Conservation (phyloP, 2,888 invertebrate species). For the Anaspis maculata region DNA sequence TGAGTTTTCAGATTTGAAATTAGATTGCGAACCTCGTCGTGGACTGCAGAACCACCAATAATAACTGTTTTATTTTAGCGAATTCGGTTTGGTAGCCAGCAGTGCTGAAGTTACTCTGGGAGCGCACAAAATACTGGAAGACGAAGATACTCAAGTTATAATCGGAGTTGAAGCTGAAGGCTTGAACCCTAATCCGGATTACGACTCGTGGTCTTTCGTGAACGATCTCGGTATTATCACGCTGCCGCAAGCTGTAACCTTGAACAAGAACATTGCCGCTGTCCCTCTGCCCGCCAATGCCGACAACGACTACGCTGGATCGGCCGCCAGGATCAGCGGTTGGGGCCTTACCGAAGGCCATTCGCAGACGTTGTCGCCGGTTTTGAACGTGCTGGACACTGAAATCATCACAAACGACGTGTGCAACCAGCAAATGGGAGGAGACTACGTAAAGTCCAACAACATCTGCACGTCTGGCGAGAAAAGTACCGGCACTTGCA, state of each 20-base stretch:
- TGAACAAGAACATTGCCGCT: constrained; percentile 1
- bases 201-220: constrained; percentile 3
- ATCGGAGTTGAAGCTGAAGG: no score
- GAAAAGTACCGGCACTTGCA: constrained; percentile 12
- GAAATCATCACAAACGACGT: constrained; percentile 13
- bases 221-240: constrained; percentile 30
- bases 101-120: constrained; percentile 17
- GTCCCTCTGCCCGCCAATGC: constrained; percentile 4
- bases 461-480: constrained; percentile 11
- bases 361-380: constrained; percentile 6
- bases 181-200: constrained; percentile 9
- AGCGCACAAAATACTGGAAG: constrained; percentile 22
- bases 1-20: no score
- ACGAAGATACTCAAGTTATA: constrained; percentile 3
- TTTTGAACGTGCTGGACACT: constrained; percentile 12
- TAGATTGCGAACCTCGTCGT: no score
- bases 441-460: no score
- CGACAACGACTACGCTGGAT: constrained; percentile 1
- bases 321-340: constrained; percentile 11
- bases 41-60: no score
- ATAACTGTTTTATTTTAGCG: no score
- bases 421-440: no score
- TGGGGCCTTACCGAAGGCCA: constrained; percentile 19
- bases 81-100: no score
- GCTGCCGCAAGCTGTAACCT: constrained; percentile 15